Conservation (phyloP, 2,113 vertebrate species). For the Turdus rufiventris region DNA sequence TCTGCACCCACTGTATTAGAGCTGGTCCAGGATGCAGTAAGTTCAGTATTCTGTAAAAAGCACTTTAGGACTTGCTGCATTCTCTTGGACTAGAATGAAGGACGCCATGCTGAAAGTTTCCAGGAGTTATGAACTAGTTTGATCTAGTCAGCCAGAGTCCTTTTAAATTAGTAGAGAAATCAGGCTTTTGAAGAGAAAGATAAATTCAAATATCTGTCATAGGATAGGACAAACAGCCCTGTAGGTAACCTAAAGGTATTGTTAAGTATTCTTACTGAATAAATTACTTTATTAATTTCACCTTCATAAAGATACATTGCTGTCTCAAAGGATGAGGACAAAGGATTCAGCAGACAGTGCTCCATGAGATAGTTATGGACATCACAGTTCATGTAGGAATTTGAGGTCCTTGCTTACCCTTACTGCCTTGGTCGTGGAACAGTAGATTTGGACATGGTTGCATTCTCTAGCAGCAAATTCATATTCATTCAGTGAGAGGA, state of each 20-base stretch:
- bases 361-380: neutral
- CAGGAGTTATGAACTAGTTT: neutral
- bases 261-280: neutral
- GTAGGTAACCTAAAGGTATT: neutral
- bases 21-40: neutral
- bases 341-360: neutral
- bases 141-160: neutral
- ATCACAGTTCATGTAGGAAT: neutral
- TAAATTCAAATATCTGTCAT: neutral
- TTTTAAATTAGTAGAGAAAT: neutral
- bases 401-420: neutral
- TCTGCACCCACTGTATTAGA: neutral
- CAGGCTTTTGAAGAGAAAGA: neutral
- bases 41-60: neutral
- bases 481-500: neutral
- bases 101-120: neutral
- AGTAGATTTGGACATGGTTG: neutral
- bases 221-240: neutral
- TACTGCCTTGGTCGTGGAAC: neutral
- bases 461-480: neutral
- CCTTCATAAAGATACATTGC: neutral
- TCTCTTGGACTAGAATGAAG: neutral
- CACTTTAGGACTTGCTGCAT: neutral
- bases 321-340: neutral
- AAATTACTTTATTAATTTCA: neutral